Evolutionary conservation across 2,113 vertebrate species (phyloP).

Genomic region (Phaethornis superciliosus): DNA sequence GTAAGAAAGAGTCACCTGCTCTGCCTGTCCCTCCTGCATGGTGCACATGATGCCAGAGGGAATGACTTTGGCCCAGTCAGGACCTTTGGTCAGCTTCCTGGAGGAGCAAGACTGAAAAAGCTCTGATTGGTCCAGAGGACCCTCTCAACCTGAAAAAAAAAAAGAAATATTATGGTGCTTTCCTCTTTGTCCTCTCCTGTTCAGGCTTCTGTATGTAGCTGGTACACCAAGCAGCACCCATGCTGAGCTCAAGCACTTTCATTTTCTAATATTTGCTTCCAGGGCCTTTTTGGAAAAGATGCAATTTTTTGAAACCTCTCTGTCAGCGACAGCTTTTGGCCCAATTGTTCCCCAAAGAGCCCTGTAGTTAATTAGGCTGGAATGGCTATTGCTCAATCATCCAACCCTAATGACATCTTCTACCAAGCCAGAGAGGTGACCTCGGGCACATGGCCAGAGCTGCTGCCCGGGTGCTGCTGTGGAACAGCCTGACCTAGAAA

Average conservation of each 20-base stretch:
- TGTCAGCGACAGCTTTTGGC: slow-evolving; percentile 30
- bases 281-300: slow-evolving; percentile 18
- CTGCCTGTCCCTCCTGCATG: background rate
- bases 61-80: background rate
- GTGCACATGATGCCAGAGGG: fast-evolving
- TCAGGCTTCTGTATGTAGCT: background rate
- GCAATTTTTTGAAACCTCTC: slow-evolving; percentile 14
- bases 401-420: background rate
- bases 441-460: background rate
- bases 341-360: slow-evolving; percentile 34
- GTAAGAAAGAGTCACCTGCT: background rate
- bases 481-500: slow-evolving; percentile 67
- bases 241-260: background rate
- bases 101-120: background rate
- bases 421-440: slow-evolving; percentile 13
- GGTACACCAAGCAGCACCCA: background rate
- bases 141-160: background rate
- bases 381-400: slow-evolving; percentile 12
- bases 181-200: background rate
- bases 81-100: background rate
- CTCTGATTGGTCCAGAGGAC: background rate
- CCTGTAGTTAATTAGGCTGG: slow-evolving; percentile 31
- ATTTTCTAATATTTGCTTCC: slow-evolving; percentile 14
- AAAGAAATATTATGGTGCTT: background rate
- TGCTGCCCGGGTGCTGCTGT: background rate